A percentile compares a stretch with the other conserved stretches of the same genome.
Evolutionary conservation across 2,113 vertebrate species (phyloP).

Genomic region (Globicephala melas): DNA sequence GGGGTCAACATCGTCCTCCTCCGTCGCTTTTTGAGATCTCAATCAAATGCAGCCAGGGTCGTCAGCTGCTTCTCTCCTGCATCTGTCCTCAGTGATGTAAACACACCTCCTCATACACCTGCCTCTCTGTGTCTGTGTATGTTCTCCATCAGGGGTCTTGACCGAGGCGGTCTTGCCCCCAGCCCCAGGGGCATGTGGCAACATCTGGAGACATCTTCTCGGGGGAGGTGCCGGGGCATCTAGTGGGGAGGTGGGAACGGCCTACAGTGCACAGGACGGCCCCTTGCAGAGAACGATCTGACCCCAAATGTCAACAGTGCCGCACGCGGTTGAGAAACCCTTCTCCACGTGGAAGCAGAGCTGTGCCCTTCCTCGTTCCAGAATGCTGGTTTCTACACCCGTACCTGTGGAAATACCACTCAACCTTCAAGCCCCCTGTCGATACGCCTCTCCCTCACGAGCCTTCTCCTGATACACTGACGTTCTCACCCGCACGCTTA

Average conservation of each 20-base stretch:
- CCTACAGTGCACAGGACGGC: background rate
- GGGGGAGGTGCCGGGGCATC: background rate
- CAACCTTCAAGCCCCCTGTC: background rate
- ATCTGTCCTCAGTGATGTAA: background rate
- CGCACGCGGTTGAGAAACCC: accelerated
- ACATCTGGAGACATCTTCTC: background rate
- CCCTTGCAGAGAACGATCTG: accelerated
- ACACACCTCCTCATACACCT: background rate
- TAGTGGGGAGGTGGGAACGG: background rate
- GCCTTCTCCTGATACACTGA: background rate
- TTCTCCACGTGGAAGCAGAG: background rate
- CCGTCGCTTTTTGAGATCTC: background rate
- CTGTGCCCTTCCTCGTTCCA: background rate
- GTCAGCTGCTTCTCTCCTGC: background rate
- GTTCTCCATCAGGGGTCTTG: background rate
- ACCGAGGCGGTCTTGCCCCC: background rate
- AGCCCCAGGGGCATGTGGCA: too few relatives aligned
- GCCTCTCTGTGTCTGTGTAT: background rate
- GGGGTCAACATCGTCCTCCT: background rate
- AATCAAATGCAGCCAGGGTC: background rate
- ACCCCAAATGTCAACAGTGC: background rate
- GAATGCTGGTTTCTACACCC: background rate
- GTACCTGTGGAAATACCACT: background rate
- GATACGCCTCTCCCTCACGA: background rate
- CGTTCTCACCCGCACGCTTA: background rate